Base-by-base conservation (phyloP, 2,113 vertebrate genomes). In the Ceuthmochares aereus region DNA sequence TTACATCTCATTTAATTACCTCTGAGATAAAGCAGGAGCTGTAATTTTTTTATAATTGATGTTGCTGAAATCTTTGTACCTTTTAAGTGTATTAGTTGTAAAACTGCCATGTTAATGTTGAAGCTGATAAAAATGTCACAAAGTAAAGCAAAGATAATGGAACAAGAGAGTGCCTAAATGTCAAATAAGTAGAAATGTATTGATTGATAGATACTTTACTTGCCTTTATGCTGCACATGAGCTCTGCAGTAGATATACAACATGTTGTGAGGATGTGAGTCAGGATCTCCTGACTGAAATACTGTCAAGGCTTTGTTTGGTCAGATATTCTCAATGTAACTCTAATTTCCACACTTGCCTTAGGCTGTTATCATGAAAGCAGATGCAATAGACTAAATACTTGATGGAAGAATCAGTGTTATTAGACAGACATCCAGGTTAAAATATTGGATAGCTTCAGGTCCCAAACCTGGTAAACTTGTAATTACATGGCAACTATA, bases 21-120 rank as follows among this genome's bases (percentile, higher is more conserved):
- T 96, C 78, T 93, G 90, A 96, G 88, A 95, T 96, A 96, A 94
- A 96, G 36, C 67, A 95, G 83, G 81, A 97, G 72, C 85, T 87
- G 91, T 96, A 95, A 78, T 96, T 84, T 93, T 96, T 96, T 93
- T 84, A 84, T 96, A 96, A 97, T 97, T 97, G 93, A 97, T 96
- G 93, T 88, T 97, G 68, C 90, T 97, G 91, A 96, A 68, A 90
- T 96, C 84, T 66, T 90, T 93, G 64, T 91, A 93, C 79, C 79
- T 97, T 96, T 97, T 96, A 96, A 94, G 63, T 94, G 67, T 90
- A 94, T n/a, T 87, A 95, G 95, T 91, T 96, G 96, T 97, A 96
- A 97, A 97, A 96, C 62, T 97, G 13, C 89, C 84, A 27, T 60
- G 76, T 95, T 94, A 94, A 94, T 89, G 59, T 58, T 89, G 58